Percentiles rank a stretch among this genome's conserved stretches.
Evolutionary conservation across 2,888 invertebrate species (phyloP).

Genomic region (Tenthredo amoena): DNA sequence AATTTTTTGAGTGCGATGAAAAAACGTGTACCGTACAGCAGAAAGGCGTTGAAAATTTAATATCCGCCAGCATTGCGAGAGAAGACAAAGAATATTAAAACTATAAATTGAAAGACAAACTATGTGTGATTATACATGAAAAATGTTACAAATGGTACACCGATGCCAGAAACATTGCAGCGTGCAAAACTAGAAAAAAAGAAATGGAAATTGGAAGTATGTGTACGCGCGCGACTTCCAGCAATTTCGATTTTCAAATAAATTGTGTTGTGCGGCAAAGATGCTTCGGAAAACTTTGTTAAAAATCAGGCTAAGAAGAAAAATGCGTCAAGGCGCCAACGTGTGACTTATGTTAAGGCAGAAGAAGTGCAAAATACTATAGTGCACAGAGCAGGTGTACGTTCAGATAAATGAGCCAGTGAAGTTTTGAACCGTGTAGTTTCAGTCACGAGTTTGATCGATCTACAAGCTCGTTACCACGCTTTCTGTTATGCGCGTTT

Average conservation of each 20-base stretch:
- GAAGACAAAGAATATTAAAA: neutral
- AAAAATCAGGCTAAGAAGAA: constrained; percentile 7
- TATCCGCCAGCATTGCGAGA: neutral
- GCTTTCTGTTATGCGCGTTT: constrained; percentile 17
- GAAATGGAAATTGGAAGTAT: neutral
- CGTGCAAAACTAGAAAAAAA: neutral
- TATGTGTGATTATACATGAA: neutral
- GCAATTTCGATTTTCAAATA: constrained; percentile 5
- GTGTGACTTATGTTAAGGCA: neutral
- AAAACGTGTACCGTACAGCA: neutral
- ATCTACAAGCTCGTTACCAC: constrained; percentile 55
- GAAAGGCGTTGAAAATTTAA: neutral
- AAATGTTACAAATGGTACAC: neutral
- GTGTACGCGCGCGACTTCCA: neutral
- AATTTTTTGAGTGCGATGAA: neutral
- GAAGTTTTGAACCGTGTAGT: constrained; percentile 20
- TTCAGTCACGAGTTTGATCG: constrained; percentile 42
- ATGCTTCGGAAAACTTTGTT: constrained; percentile 6
- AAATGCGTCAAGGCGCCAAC: neutral
- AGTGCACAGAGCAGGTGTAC: neutral
- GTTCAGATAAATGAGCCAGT: neutral
- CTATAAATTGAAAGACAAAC: neutral
- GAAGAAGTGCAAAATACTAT: neutral
- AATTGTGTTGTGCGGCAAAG: constrained; percentile 11
- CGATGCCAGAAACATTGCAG: neutral